phyloP scores from a whole-genome alignment of 2,888 invertebrate species.

The Schizotus pectinicornis region DNA sequence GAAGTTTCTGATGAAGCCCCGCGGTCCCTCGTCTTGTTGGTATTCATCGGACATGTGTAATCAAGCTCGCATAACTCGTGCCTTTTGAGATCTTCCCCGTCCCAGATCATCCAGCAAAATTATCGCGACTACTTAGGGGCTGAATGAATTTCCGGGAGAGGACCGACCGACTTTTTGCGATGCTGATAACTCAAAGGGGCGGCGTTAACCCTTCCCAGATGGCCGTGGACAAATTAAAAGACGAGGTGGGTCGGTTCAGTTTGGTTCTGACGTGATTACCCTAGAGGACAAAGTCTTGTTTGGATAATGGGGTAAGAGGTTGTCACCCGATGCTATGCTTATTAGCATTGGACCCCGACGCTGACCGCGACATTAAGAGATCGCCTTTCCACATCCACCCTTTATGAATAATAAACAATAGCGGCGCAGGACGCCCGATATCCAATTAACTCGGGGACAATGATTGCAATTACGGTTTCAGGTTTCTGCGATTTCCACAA shows the following conservation, averaged over 20 bases:
- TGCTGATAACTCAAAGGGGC: neutral
- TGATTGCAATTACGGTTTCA: slow-evolving; percentile 17
- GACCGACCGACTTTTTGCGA: slow-evolving; percentile 2
- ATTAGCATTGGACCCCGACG: slow-evolving; percentile 34
- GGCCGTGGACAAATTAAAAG: slow-evolving; percentile 21
- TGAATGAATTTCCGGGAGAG: slow-evolving; percentile 1
- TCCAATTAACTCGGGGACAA: slow-evolving; percentile 26
- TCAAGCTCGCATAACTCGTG: slow-evolving; percentile 44
- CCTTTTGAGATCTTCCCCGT: slow-evolving; percentile 29
- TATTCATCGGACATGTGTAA: slow-evolving; percentile 49
- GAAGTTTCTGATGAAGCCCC: slow-evolving; percentile 39
- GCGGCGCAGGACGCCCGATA: slow-evolving; percentile 13
- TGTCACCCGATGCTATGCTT: slow-evolving; percentile 43
- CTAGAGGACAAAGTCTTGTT: slow-evolving; percentile 48
- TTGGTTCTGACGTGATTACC: slow-evolving; percentile 43
- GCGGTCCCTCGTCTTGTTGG: slow-evolving; percentile 47
- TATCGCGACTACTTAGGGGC: slow-evolving; percentile 20
- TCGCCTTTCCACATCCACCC: slow-evolving; percentile 48
- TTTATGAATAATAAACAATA: slow-evolving; percentile 48
- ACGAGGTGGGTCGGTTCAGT: slow-evolving; percentile 7
- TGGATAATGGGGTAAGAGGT: slow-evolving; percentile 49
- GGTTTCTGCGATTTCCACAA: no score
- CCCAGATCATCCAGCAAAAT: neutral
- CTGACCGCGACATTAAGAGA: slow-evolving; percentile 50
- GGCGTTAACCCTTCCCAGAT: neutral